Evolutionary conservation across 2,113 vertebrate genomes (phyloP).

Genomic region (Grammomys dolichurus): DNA sequence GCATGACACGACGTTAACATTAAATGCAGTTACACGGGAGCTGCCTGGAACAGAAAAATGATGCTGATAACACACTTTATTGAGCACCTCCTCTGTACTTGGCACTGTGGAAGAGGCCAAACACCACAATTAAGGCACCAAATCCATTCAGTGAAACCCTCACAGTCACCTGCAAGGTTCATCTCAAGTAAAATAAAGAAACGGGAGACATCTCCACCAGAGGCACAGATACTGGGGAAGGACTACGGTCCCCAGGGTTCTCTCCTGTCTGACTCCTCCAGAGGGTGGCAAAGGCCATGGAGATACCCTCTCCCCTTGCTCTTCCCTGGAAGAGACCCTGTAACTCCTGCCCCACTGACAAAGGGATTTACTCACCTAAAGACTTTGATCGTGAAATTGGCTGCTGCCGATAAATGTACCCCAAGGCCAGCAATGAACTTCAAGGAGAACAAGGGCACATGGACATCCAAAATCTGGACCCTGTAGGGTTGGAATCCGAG

Average conservation of each 20-base stretch:
- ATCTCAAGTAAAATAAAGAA: not conserved
- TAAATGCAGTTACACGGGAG: not conserved
- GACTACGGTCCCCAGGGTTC: not conserved
- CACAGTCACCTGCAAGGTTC: not conserved
- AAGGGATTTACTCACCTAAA: conserved; percentile 74
- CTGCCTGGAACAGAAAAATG: not conserved
- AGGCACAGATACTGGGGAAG: not conserved
- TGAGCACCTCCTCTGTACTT: not conserved
- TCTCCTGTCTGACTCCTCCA: not conserved
- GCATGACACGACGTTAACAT: too few relatives aligned
- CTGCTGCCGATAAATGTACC: conserved; percentile 59
- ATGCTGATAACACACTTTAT: not conserved
- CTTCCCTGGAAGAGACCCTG: not conserved
- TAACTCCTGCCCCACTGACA: not conserved
- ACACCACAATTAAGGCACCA: not conserved
- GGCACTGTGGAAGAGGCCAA: not conserved
- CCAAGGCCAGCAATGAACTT: conserved; percentile 73
- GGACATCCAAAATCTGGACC: conserved; percentile 66
- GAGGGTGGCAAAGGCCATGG: not conserved
- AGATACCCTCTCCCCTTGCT: not conserved
- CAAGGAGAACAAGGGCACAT: conserved; percentile 57
- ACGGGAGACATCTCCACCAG: not conserved
- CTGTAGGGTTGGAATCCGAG: conserved; percentile 48
- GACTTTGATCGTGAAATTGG: conserved; percentile 71
- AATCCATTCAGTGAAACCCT: not conserved